Base-by-base conservation (phyloP, 1,140 invertebrate species). In the Pseudoatta argentina region DNA sequence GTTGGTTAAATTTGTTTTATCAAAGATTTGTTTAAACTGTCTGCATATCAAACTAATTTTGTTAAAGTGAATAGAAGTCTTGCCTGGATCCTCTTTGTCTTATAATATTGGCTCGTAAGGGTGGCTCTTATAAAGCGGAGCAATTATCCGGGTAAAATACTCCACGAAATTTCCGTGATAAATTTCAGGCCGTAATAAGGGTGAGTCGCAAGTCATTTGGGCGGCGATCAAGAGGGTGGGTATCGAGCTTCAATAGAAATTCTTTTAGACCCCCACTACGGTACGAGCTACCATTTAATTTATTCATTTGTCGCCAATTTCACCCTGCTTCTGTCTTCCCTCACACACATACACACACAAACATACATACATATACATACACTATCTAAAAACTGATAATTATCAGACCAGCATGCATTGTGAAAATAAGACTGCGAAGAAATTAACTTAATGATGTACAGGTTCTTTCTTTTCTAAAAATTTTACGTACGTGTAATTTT, bases 151-250 rank as follows among this genome's bases (percentile, higher is more conserved):
- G 86, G 82, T 93, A 93, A 93, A 93, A 93, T 92, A 93, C 92
- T 92, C 88, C 63, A 73, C 64, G 91, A 91, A 93, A 93, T 93
- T 93, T 91, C 89, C 81, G 92, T 92, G 91, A 93, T 93, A 93
- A 93, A 93, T 93, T 92, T 91, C 85, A 39, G 59, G 53, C 71
- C 77, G 92, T 93, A 93, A 93, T 93, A 93, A 93, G 92, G 92
- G 92, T 92, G 92, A 93, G 90, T 93, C 90, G 90, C 92, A 91
- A 93, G 92, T 93, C 92, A 93, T 93, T 93, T 92, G 92, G 91
- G 63, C 85, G 83, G 67, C 78, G 81, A 87, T 82, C 39, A 75
- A 67, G 85, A 72, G 90, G 87, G 66, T 89, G 85, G 79, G 81
- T 88, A 93, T 90, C 82, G 90, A 71, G 92, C 92, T 93, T 93